Evolutionary conservation across 2,113 vertebrate genomes (phyloP), one percentile per base, ranked within the genome.

Genomic region (Thymallus thymallus): DNA sequence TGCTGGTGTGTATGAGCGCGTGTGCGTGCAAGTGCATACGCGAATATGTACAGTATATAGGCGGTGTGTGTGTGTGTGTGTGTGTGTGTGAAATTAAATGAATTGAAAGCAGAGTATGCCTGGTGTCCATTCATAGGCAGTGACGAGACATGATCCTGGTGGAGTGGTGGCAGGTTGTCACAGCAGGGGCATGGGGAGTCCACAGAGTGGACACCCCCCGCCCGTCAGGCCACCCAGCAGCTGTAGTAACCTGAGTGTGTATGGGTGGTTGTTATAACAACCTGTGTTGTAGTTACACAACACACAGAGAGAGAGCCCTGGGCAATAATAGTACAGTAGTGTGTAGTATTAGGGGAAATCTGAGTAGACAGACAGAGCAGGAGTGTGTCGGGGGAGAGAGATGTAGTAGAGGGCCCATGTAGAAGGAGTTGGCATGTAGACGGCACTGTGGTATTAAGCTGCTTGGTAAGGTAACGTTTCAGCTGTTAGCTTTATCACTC

Each of bases 201-300:
- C 67, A 22, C 63, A 69, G 85, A 63, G 75, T 30, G 5, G 71
- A 68, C 68, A 48, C 69, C 2, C 26, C 24, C 69, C 3, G 32
- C 62, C 61, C 10, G 6, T 6, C n/a, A 32, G 51, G 51, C 12
- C 62, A 83, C 73, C 74, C 61, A 32, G 78, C 84, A 73, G 82
- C 73, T 84, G 75, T 73, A 71, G 88, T 80, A 90, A 91, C 80
- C 70, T 29, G 80, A 91, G 83, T 67, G 67, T 71, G 71, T 64
- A 74, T 41, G n/a, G 48, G 48, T 1, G 68, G 85, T 93, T 77
- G 91, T 89, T 89, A 93, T 89, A 90, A 90, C 90, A 92, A 87
- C 78, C 83, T 66, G 81, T 93, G 90, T 93, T 91, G 91, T 81
- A 80, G 87, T 93, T 91, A 86, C 76, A 86, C 90, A 93, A 92